Base-by-base conservation (phyloP, 2,113 vertebrate species). In the Theropithecus gelada region DNA sequence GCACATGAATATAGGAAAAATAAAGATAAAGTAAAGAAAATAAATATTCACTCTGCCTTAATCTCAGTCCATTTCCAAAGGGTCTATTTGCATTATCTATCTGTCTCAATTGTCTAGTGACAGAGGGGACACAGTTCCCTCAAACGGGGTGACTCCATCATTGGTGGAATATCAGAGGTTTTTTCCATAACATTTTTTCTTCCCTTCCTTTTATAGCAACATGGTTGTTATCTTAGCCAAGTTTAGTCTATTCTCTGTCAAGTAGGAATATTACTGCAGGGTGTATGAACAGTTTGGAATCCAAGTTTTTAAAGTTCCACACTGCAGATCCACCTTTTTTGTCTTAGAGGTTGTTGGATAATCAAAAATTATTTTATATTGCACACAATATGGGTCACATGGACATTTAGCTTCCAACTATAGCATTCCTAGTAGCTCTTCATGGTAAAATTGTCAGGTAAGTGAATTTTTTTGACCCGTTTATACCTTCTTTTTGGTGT, bases 1-100 rank as follows among this genome's bases (percentile, higher is more conserved):
- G 55, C 86, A 93, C 89, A 89, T 86, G 94, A 68, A 68, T 96
- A 97, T 93, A 94, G 95, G 93, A 93, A 98, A 98, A 98, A 97
- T 93, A 97, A 94, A 97, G 96, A 97, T 97, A 97, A 97, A 75
- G 82, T 94, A 97, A 97, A 82, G 89, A 97, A 98, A 97, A 98
- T 90, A 98, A 97, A 95, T 96, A 91, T 75, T 91, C 59, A 50
- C 25, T 89, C 27, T 82, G 38, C 59, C 79, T 64, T 88, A 73
- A 96, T 75, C 30, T 82, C 79, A 88, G 52, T 40, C 68, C 84
- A 27, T 92, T 97, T 84, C 93, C 78, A 50, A 89, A 92, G 23
- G 43, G 52, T 91, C 45, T 55, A 79, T 96, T 96, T 40, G 30
- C 86, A 80, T 92, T 92, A 87, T 40, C 48, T 55, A 66, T 95